Evolutionary conservation across 2,797 vertebrate species (phyloP).

Genomic region (Chrosomus eos): DNA sequence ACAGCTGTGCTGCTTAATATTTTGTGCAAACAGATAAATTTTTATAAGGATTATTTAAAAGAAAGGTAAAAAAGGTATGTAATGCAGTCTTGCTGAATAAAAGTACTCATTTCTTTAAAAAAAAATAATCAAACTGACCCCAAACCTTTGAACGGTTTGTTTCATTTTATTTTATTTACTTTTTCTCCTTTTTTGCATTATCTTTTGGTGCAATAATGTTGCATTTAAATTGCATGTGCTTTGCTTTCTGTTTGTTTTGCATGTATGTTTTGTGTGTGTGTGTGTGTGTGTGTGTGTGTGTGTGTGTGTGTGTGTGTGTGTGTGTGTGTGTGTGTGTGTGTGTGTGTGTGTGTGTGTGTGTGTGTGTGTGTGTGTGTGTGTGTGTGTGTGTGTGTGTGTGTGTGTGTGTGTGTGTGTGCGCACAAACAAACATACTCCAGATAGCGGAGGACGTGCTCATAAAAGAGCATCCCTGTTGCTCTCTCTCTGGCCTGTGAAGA

Average conservation of each 20-base stretch:
- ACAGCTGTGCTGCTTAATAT: background rate
- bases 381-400: slow-evolving; percentile 73
- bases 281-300: slow-evolving; percentile 69
- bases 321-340: slow-evolving; percentile 74
- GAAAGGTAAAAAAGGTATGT: background rate
- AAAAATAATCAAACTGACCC: background rate
- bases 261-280: slow-evolving; percentile 69
- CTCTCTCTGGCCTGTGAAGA: slow-evolving; percentile 95
- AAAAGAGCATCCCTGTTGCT: slow-evolving; percentile 92
- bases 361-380: slow-evolving; percentile 59
- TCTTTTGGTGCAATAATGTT: slow-evolving; percentile 5
- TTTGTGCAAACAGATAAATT: background rate
- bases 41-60: background rate
- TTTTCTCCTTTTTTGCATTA: background rate
- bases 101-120: background rate
- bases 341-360: slow-evolving; percentile 74
- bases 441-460: slow-evolving; percentile 93
- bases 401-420: slow-evolving; percentile 66
- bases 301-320: slow-evolving; percentile 67
- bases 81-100: background rate
- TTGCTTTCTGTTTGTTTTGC: slow-evolving; percentile 64
- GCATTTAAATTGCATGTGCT: slow-evolving; percentile 80
- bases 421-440: slow-evolving; percentile 89
- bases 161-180: background rate
- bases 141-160: background rate